A percentile compares a stretch with the other conserved stretches of the same genome.
These are phyloP conservation scores for Ammospiza nelsoni DNA, from an alignment of 2,113 vertebrate genomes.

Conservation along the genomic window DNA sequence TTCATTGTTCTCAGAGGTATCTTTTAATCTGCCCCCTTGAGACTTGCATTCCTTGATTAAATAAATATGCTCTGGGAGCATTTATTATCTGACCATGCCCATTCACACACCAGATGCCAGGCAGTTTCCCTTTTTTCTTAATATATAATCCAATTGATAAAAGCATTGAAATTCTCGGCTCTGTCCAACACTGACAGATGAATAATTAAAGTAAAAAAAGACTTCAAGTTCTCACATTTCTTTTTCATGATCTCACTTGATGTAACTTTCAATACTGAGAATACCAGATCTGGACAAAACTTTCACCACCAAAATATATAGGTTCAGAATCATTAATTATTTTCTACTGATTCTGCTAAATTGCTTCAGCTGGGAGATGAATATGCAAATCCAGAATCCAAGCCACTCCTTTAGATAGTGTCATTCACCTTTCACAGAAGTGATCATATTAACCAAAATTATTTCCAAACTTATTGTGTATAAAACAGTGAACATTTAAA, in stretches of 20 bases:
- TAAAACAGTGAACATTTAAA: not conserved
- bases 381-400: not conserved
- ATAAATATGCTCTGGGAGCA: not conserved
- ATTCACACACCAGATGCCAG: not conserved
- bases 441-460: not conserved
- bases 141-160: not conserved
- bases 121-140: not conserved
- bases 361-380: not conserved
- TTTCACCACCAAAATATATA: not conserved
- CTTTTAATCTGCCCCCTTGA: not conserved
- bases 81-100: not conserved
- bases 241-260: conserved; percentile 13
- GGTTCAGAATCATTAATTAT: not conserved
- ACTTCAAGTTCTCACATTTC: conserved; percentile 16
- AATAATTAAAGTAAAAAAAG: conserved; percentile 39
- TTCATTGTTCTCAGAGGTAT: not conserved
- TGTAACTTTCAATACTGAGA: not conserved
- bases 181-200: not conserved
- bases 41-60: conserved; percentile 6
- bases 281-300: not conserved
- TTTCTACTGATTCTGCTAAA: not conserved
- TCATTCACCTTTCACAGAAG: not conserved
- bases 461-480: not conserved
- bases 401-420: not conserved
- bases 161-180: not conserved